These are phyloP conservation scores for Cantharis rustica DNA, from an alignment of 2,888 invertebrate genomes.

Conservation along the genomic window DNA sequence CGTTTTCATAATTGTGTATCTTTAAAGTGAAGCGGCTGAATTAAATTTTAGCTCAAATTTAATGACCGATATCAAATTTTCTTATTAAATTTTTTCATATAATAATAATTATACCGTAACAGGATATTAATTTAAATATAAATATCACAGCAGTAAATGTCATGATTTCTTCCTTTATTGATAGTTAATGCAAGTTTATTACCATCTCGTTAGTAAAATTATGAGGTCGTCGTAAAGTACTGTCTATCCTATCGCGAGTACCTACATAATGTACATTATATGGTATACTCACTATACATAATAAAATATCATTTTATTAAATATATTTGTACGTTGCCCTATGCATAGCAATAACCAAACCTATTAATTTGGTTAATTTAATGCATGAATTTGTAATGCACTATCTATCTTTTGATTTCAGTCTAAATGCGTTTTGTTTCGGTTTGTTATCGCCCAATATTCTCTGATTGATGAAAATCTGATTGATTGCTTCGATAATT, in stretches of 20 bases:
- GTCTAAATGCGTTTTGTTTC: too few relatives aligned
- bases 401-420: too few relatives aligned
- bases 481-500: too few relatives aligned
- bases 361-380: too few relatives aligned
- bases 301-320: not conserved
- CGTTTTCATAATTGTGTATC: not conserved
- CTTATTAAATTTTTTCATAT: not conserved
- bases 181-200: not conserved
- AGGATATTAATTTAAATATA: not conserved
- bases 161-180: not conserved
- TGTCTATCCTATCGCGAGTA: not conserved
- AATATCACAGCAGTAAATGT: not conserved
- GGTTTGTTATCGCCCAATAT: too few relatives aligned
- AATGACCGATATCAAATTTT: constrained; percentile 19
- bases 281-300: too few relatives aligned
- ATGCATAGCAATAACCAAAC: too few relatives aligned
- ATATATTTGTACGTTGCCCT: not conserved
- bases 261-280: not conserved
- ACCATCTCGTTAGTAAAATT: not conserved
- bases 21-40: constrained; percentile 7
- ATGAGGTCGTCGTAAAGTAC: not conserved
- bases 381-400: too few relatives aligned
- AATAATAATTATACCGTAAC: not conserved
- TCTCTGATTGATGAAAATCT: too few relatives aligned
- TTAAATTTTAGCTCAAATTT: constrained; percentile 11